A percentile compares a stretch with the other conserved stretches of the same genome.
Conservation (phyloP, 53 echinoderm and acorn worm species). For the Zoroaster sp. region DNA sequence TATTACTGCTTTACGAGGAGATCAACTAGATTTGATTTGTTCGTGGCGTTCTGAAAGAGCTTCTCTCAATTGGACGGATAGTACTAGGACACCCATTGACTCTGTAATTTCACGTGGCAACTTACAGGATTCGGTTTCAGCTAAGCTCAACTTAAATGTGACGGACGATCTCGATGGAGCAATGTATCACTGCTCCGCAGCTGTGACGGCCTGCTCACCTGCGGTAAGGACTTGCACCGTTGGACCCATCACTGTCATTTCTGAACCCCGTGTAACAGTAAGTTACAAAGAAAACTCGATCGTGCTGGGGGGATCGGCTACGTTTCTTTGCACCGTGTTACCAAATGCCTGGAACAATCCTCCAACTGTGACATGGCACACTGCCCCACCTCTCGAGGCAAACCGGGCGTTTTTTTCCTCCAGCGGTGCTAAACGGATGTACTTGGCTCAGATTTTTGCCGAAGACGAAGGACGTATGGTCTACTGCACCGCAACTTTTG, state of each 20-base stretch:
- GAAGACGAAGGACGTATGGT: constrained; percentile 6
- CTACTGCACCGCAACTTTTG: constrained; percentile 3
- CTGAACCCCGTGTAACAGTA: background rate
- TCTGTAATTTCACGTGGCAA: background rate
- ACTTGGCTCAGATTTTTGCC: background rate
- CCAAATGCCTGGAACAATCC: background rate
- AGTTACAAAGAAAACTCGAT: background rate
- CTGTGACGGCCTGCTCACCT: background rate
- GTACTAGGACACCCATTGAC: background rate
- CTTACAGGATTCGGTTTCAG: background rate
- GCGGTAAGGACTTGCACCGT: background rate
- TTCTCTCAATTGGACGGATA: background rate
- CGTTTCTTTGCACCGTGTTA: background rate
- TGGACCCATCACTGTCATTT: constrained; percentile 7
- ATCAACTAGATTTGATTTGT: background rate
- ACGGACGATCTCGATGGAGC: background rate
- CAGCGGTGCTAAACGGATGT: background rate
- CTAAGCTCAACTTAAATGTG: background rate
- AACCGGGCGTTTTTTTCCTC: constrained; percentile 29
- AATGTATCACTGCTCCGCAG: constrained; percentile 18
- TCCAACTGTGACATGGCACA: constrained; percentile 5
- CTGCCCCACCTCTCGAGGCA: background rate
- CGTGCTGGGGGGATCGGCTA: background rate
- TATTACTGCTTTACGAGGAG: background rate
- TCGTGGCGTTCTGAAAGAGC: background rate